Evolutionary conservation across 2,888 invertebrate genomes (phyloP), one percentile per base, ranked within the genome.

Genomic region (Tillus elongatus): DNA sequence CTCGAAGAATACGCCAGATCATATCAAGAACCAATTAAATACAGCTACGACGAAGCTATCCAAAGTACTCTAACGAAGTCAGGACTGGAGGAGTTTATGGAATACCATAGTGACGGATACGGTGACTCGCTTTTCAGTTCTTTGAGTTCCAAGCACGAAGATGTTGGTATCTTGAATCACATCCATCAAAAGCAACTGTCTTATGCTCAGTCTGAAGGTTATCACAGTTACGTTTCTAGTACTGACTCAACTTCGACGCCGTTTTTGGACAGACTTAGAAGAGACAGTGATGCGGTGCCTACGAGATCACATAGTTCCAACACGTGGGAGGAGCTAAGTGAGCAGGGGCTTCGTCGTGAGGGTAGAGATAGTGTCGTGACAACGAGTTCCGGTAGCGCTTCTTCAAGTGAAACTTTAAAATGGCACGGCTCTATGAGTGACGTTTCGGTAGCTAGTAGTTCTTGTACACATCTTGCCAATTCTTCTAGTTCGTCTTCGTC

Each of bases 361-460:
- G 74, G 73, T 13, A 64, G 77, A 39, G 77, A 77, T 56, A 76
- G 76, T 59, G 75, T 77, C 1, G 76, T 75, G 28, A 76, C 77
- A 1, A 75, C 73, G 2, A 72, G 72, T 52, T 72, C 73, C 30
- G 70, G 70, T 4, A 75, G 74, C 51, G 75, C 74, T n/a, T 74
- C 74, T 16, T 82, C 82, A 35, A 81, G 81, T 54, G 85, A 85
- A 58, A 84, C 85, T 2, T 66, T 84, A 4, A 85, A 84, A 64
- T 84, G 83, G 82, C 76, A 83, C 54, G 80, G 81, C 29, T 82
- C 81, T 3, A 74, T 79, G 68, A 80, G 79, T 63, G 82, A 83
- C 57, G 74, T 83, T 30, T 79, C 79, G 38, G 73, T 77, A 43
- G 70, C 74, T 30, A 75, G 74, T 49, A 71, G 72, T 60, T 67